These are phyloP conservation scores for Melitaea athalia DNA, from an alignment of 2,888 invertebrate genomes.

Conservation along the genomic window DNA sequence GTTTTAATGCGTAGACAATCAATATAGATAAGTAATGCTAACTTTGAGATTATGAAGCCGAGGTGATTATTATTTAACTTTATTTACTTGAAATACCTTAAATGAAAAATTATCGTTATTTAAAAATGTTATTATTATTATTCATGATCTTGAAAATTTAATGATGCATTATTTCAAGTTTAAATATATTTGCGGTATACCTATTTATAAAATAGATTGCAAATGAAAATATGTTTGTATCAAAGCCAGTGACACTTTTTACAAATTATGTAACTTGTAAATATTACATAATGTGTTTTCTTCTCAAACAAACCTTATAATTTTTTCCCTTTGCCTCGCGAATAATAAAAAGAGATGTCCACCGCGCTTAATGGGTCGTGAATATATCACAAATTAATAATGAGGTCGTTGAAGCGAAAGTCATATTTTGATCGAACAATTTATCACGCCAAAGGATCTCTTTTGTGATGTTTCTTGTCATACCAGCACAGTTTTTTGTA, in stretches of 20 bases:
- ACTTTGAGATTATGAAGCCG: no score
- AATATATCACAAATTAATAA: conserved; percentile 6
- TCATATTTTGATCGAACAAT: neutral
- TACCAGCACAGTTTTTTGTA: neutral
- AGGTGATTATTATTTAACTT: no score
- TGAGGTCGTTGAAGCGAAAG: conserved; percentile 2
- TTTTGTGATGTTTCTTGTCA: neutral
- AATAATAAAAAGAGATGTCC: conserved; percentile 14
- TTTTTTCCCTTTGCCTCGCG: conserved; percentile 1
- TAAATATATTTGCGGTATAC: no score
- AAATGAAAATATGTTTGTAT: neutral
- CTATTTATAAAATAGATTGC: no score
- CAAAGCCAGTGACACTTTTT: neutral
- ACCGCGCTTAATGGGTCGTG: conserved; percentile 3
- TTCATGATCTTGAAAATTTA: no score
- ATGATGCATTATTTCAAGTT: no score
- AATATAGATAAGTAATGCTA: no score
- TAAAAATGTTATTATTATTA: no score
- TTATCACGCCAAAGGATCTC: neutral
- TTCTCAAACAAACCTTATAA: neutral
- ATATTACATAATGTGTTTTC: neutral
- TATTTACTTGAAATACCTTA: no score
- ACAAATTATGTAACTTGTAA: neutral
- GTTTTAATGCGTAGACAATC: no score
- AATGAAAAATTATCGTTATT: no score